phyloP scores from a whole-genome alignment of 2,888 invertebrate genomes.

The Pristionchus fissidentatus region DNA sequence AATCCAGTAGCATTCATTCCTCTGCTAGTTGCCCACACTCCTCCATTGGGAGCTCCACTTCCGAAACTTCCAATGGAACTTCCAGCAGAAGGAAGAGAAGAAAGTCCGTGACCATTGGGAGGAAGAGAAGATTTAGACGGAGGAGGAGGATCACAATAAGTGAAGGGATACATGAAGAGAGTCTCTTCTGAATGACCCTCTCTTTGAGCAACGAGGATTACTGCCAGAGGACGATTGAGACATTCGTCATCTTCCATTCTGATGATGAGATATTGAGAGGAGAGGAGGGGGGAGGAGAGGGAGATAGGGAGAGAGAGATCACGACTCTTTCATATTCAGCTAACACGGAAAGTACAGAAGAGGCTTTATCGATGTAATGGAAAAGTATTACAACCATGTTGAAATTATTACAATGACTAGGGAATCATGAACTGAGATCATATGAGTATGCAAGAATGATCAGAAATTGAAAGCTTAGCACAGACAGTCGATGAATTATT shows the following conservation, averaged over 20 bases:
- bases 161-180: conserved; percentile 35
- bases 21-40: neutral
- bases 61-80: conserved; percentile 21
- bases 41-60: neutral
- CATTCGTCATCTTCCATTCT: conserved; percentile 41
- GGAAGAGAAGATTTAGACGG: neutral
- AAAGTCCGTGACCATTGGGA: neutral
- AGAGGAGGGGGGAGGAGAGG: neutral
- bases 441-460: neutral
- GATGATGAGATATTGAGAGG: neutral
- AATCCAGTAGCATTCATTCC: conserved; percentile 1
- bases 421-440: conserved; percentile 7
- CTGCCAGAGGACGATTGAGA: conserved; percentile 33
- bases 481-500: neutral
- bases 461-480: neutral
- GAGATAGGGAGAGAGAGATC: neutral
- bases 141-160: neutral
- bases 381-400: conserved; percentile 4
- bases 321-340: neutral
- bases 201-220: conserved; percentile 39
- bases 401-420: neutral
- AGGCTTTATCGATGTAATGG: neutral
- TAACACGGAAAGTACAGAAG: neutral
- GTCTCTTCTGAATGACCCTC: conserved; percentile 35
- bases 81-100: neutral